These are phyloP conservation scores for Pristionchus exspectatus DNA, from an alignment of 2,888 invertebrate species.

Conservation along the genomic window DNA sequence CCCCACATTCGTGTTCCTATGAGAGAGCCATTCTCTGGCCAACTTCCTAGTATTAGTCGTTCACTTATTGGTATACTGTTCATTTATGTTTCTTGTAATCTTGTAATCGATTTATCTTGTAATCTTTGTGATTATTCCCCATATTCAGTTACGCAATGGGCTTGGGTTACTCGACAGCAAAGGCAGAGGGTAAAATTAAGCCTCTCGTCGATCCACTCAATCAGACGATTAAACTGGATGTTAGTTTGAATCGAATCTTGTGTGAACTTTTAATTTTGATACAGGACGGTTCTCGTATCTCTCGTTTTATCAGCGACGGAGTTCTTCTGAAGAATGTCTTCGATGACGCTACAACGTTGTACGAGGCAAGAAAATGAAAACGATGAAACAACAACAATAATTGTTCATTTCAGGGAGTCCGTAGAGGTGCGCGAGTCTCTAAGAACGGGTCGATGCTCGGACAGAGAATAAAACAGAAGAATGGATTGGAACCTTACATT, in stretches of 20 bases:
- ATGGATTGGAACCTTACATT: conserved; percentile 73
- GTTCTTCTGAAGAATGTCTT: conserved; percentile 83
- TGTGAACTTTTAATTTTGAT: background rate
- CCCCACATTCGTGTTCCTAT: too few relatives aligned
- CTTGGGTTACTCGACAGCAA: conserved; percentile 65
- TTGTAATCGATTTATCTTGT: background rate
- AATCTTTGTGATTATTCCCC: background rate
- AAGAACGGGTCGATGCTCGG: conserved; percentile 83
- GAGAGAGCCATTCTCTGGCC: too few relatives aligned
- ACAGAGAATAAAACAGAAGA: conserved; percentile 65
- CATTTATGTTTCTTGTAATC: too few relatives aligned
- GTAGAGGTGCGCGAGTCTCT: conserved; percentile 92
- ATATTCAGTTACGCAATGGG: conserved; percentile 63
- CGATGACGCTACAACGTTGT: conserved; percentile 91
- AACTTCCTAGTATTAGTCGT: too few relatives aligned
- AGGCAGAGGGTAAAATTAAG: conserved; percentile 63
- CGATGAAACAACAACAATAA: background rate
- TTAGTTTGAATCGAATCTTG: conserved; percentile 44
- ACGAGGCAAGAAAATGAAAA: conserved; percentile 83
- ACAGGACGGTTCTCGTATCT: conserved; percentile 74
- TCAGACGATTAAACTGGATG: conserved; percentile 68
- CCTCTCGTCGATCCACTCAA: conserved; percentile 66
- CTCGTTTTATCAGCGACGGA: conserved; percentile 69
- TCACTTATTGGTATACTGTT: too few relatives aligned
- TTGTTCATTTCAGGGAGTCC: conserved; percentile 80